Evolutionary conservation across 2,797 vertebrate genomes (phyloP).

Genomic region (Bovichtus variegatus): DNA sequence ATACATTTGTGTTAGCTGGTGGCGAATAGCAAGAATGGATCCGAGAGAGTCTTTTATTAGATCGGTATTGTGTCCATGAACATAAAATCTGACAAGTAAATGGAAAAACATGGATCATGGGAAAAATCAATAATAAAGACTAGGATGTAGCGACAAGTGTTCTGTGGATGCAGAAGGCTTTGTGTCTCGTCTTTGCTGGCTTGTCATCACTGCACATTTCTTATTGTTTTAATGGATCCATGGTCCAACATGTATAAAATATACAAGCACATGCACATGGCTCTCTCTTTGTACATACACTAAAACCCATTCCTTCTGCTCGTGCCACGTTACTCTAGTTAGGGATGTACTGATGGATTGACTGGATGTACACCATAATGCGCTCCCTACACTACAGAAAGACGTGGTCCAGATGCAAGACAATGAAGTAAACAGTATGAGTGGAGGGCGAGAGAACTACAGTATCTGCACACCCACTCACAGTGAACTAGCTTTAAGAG

Average conservation of each 20-base stretch:
- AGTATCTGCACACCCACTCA: slow-evolving; percentile 59
- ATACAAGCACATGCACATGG: neutral
- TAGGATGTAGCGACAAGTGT: slow-evolving; percentile 43
- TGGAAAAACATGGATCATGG: slow-evolving; percentile 79
- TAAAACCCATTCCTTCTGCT: neutral
- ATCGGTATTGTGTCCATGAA: slow-evolving; percentile 73
- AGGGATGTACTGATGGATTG: slow-evolving; percentile 54
- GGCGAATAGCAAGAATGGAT: slow-evolving; percentile 55
- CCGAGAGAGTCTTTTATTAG: slow-evolving; percentile 69
- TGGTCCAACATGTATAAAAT: slow-evolving; percentile 36
- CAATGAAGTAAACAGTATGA: slow-evolving; percentile 58
- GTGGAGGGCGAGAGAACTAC: slow-evolving; percentile 43
- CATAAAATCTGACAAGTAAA: slow-evolving; percentile 81
- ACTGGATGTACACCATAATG: slow-evolving; percentile 57
- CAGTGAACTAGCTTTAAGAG: slow-evolving; percentile 40
- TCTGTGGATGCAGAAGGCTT: slow-evolving; percentile 39
- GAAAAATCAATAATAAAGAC: slow-evolving; percentile 70
- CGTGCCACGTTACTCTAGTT: slow-evolving; percentile 14
- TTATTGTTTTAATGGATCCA: slow-evolving; percentile 72
- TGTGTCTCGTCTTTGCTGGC: slow-evolving; percentile 59
- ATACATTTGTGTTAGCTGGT: slow-evolving; percentile 66
- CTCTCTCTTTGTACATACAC: neutral
- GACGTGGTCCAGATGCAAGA: slow-evolving; percentile 52
- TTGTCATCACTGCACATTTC: slow-evolving; percentile 60
- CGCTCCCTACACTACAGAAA: slow-evolving; percentile 30